Evolutionary conservation across 2,888 invertebrate genomes (phyloP).

Genomic region (Charanyca ferruginea): DNA sequence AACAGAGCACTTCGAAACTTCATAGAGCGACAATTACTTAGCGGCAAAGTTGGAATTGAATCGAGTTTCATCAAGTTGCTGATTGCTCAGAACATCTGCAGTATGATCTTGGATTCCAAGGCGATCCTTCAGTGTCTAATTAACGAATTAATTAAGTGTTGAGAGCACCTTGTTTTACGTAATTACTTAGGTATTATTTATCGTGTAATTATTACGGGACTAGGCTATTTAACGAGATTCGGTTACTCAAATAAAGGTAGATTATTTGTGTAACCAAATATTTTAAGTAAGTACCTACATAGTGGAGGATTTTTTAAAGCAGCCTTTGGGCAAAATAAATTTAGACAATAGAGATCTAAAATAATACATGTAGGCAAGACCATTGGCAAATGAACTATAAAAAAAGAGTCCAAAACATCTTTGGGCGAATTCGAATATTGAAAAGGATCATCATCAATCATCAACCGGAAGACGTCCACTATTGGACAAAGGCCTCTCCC

Average conservation of each 20-base stretch:
- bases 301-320: too few species aligned
- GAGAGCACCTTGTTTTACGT: conserved; percentile 14
- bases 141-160: conserved; percentile 8
- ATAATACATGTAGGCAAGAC: not conserved
- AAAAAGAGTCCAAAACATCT: not conserved
- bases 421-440: not conserved
- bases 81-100: not conserved
- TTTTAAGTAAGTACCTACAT: not conserved
- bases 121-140: conserved; percentile 5
- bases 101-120: not conserved
- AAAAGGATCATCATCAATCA: too few species aligned
- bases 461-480: too few species aligned
- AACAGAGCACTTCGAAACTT: conserved; percentile 26
- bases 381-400: too few species aligned
- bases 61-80: conserved; percentile 37
- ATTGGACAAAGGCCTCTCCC: too few species aligned
- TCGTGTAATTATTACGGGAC: conserved; percentile 4
- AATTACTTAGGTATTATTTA: conserved; percentile 14
- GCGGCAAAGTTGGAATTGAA: conserved; percentile 28
- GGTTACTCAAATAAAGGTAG: conserved; percentile 21
- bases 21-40: conserved; percentile 28
- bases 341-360: not conserved
- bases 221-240: conserved; percentile 2
- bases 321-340: too few species aligned
- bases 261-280: conserved; percentile 21